Base-by-base conservation (phyloP, 2,888 invertebrate genomes). In the Cryptosula pallasiana region DNA sequence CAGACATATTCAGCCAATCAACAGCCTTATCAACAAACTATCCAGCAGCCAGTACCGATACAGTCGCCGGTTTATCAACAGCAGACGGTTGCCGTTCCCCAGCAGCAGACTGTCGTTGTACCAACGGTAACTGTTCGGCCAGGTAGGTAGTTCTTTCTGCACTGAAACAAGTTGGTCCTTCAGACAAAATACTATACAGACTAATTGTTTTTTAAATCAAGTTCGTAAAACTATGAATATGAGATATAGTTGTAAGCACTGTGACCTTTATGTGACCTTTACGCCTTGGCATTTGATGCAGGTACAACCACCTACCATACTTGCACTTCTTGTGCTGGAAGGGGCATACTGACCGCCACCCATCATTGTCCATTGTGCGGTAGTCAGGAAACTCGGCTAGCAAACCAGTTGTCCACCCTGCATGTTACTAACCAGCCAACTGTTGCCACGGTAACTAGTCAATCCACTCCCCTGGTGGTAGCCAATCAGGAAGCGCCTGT, bases 261-360 rank as follows among this genome's bases (percentile, higher is more conserved):
- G n/a, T n/a, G n/a, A n/a, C n/a, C n/a, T n/a, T n/a, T n/a, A n/a
- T n/a, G n/a, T n/a, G n/a, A n/a, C n/a, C n/a, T n/a, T n/a, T n/a
- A n/a, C n/a, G n/a, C n/a, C n/a, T n/a, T n/a, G n/a, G n/a, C 20
- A 57, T 9, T 16, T 57, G n/a, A 16, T 25, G 32, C 63, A 29
- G 63, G 5, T 32, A 27, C 63, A 29, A 27, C 27, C 3, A 13
- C 63, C 29, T 63, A 63, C n/a, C 32, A 63, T 5, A 32, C 63
- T 2, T 63, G 63, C 63, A 20, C 63, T 29, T 63, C 63, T 5
- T 63, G 63, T 63, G 27, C 27, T 32, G 63, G 63, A 16, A 27
- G 27, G 32, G 63, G 63, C 13, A 3, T 63, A 32, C 32, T 63
- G 2, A 32, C 63, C 32, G 32, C 63, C 9, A 5, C 63, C 27